A percentile compares a stretch with the other conserved stretches of the same genome.
phyloP scores from a whole-genome alignment of 2,113 vertebrate genomes.

The Syngnathoides biaculeatus region DNA sequence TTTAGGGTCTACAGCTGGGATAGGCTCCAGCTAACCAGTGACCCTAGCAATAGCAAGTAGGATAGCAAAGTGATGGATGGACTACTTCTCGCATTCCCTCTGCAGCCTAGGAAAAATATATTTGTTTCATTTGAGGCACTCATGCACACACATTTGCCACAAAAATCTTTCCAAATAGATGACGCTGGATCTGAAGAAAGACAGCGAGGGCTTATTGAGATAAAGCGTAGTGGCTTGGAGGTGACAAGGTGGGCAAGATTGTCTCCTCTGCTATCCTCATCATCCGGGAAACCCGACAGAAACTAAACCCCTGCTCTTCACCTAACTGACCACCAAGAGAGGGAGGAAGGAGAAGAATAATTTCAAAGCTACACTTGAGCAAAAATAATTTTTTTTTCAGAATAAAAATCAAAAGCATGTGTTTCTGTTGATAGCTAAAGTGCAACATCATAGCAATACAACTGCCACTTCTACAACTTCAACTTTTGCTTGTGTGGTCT shows the following conservation, averaged over 20 bases:
- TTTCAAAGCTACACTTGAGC: no score
- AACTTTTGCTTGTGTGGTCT: no score
- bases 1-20: slow-evolving; percentile 6
- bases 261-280: slow-evolving; percentile 49
- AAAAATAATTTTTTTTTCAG: slow-evolving; percentile 50
- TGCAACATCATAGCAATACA: no score
- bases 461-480: no score
- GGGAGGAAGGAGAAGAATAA: slow-evolving; percentile 32
- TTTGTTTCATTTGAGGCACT: slow-evolving; percentile 27
- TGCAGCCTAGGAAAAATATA: slow-evolving; percentile 35
- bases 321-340: slow-evolving; percentile 37
- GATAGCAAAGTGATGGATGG: not conserved
- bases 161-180: slow-evolving; percentile 47
- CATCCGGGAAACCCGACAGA: slow-evolving; percentile 33
- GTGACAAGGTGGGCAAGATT: slow-evolving; percentile 59
- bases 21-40: not conserved
- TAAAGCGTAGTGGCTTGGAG: slow-evolving; percentile 61
- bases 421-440: no score
- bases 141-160: slow-evolving; percentile 16
- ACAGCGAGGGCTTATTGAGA: slow-evolving; percentile 61
- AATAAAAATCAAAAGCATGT: slow-evolving; percentile 5
- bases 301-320: slow-evolving; percentile 34
- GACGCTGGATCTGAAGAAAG: slow-evolving; percentile 40
- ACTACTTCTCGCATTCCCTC: slow-evolving; percentile 12
- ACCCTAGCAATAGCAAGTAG: not conserved